These are phyloP conservation scores for Cuculus canorus DNA, from an alignment of 2,797 vertebrate species.

Conservation along the genomic window DNA sequence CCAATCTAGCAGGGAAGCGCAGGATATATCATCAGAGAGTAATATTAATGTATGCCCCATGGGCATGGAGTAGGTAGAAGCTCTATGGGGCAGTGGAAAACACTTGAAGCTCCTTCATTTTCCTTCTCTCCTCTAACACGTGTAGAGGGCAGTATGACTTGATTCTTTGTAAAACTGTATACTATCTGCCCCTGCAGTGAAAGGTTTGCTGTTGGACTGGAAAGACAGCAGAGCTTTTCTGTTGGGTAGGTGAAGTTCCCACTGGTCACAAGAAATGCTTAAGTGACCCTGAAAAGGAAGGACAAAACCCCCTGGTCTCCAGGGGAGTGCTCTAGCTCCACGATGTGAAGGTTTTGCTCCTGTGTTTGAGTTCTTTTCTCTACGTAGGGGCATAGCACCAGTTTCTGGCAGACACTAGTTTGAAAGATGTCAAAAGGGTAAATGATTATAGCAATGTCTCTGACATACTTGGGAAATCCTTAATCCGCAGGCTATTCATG, in stretches of 20 bases:
- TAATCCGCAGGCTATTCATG: neutral
- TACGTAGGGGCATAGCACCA: neutral
- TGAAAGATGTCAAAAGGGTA: neutral
- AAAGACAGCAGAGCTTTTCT: neutral
- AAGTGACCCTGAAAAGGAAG: neutral
- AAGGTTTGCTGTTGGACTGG: neutral
- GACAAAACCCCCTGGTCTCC: neutral
- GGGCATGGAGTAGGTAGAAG: neutral
- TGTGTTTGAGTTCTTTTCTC: neutral
- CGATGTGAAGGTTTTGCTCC: neutral
- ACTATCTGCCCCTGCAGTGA: neutral
- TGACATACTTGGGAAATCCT: neutral
- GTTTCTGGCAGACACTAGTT: neutral
- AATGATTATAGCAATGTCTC: neutral
- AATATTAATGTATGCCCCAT: rapidly evolving
- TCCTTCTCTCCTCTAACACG: neutral
- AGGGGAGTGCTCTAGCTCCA: neutral
- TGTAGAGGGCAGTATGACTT: neutral
- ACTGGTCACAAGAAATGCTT: neutral
- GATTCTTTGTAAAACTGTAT: neutral
- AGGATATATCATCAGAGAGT: neutral
- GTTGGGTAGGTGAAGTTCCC: neutral
- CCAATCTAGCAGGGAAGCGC: neutral
- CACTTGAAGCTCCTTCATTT: neutral
- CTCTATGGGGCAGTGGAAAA: neutral